Percentiles rank a stretch among this genome's conserved stretches.
phyloP scores from a whole-genome alignment of 2,113 vertebrate species.

The Ariopsis seemanni region DNA sequence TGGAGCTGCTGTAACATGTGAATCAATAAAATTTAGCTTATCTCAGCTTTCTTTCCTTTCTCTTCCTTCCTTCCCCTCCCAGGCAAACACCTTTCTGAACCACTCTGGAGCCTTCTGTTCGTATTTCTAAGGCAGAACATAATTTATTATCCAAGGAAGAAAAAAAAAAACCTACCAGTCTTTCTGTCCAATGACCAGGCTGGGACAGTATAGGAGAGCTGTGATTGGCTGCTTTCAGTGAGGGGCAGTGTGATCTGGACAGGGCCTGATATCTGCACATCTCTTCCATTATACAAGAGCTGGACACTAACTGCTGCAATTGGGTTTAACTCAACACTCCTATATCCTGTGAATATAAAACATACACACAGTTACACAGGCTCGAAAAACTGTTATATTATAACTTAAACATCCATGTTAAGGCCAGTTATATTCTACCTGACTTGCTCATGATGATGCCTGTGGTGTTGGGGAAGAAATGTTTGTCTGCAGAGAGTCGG shows the following conservation, averaged over 20 bases:
- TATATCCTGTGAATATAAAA: slow-evolving; percentile 71
- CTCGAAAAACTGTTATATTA: background rate
- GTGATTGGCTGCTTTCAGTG: slow-evolving; percentile 62
- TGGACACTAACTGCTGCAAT: slow-evolving; percentile 82
- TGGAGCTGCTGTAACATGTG: too few species aligned
- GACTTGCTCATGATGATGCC: slow-evolving; percentile 79
- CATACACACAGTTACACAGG: background rate
- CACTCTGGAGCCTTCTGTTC: background rate
- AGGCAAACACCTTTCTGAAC: background rate
- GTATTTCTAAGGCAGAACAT: background rate
- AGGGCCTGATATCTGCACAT: slow-evolving; percentile 82
- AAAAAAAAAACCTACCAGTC: slow-evolving; percentile 71
- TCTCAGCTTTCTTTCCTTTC: too few species aligned
- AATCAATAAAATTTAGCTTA: too few species aligned
- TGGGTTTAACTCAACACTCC: slow-evolving; percentile 79
- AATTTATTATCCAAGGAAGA: background rate
- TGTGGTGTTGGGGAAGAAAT: slow-evolving; percentile 70
- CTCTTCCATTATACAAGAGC: slow-evolving; percentile 76
- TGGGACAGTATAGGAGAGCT: slow-evolving; percentile 77
- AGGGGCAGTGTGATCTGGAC: slow-evolving; percentile 86
- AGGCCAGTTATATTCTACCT: slow-evolving; percentile 65
- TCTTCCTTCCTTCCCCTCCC: background rate
- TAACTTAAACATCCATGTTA: too few species aligned
- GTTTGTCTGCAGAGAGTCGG: slow-evolving; percentile 76
- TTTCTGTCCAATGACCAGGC: slow-evolving; percentile 88